These are phyloP conservation scores for Hydropotes inermis DNA, from an alignment of 2,113 vertebrate species.

Conservation along the genomic window DNA sequence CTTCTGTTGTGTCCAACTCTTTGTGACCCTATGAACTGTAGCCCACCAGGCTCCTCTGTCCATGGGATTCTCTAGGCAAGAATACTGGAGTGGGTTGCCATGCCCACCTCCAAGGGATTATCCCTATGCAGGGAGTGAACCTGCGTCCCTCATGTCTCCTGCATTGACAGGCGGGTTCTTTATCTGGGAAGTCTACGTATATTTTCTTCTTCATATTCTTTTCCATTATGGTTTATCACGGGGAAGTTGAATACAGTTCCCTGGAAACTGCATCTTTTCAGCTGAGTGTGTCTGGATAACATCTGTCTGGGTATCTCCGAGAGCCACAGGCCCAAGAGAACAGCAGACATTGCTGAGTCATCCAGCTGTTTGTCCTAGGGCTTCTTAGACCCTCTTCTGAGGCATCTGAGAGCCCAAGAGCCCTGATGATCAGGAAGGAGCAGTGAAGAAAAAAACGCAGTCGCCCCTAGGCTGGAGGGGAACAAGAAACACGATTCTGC, in stretches of 20 bases:
- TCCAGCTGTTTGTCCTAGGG: not conserved
- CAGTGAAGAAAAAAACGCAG: conserved; percentile 6
- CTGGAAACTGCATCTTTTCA: not conserved
- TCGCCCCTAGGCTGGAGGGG: not conserved
- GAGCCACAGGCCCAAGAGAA: not conserved
- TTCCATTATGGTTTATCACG: not conserved
- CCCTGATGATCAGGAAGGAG: not conserved
- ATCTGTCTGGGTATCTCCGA: not conserved
- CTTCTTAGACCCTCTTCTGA: not conserved
- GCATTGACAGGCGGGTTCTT: not conserved
- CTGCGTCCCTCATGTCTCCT: not conserved
- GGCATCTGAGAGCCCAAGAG: conserved; percentile 1
- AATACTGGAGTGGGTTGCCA: not conserved
- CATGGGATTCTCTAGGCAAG: not conserved
- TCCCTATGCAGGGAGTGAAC: not conserved
- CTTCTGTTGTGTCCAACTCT: not conserved
- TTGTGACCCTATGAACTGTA: not conserved
- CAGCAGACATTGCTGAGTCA: not conserved
- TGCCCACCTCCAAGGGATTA: not conserved
- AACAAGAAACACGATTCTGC: not conserved
- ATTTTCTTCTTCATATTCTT: not conserved
- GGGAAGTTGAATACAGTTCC: not conserved
- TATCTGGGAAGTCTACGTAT: not conserved
- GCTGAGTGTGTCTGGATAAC: not conserved
- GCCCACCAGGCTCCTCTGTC: not conserved